A percentile compares a stretch with the other conserved stretches of the same genome.
Evolutionary conservation across 2,888 invertebrate genomes (phyloP).

Genomic region (Zelleria hepariella): DNA sequence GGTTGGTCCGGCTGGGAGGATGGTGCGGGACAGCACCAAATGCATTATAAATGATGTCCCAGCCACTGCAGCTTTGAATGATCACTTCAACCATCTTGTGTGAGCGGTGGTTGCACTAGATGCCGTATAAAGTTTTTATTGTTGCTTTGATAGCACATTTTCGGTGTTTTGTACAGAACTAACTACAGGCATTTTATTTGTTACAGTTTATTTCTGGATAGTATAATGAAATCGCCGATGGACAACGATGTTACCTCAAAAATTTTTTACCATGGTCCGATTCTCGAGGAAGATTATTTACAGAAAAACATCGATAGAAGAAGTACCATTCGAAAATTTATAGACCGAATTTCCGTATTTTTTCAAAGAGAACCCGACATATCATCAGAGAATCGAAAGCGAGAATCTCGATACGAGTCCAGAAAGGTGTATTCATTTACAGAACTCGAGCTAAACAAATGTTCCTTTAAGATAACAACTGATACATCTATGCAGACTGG

Average conservation of each 20-base stretch:
- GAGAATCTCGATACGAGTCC: slow-evolving; percentile 5
- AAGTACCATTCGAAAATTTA: not conserved
- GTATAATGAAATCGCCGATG: slow-evolving; percentile 52
- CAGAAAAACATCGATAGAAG: not conserved
- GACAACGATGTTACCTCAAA: slow-evolving; percentile 26
- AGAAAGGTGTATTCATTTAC: slow-evolving; percentile 34
- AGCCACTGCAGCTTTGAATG: too few relatives aligned
- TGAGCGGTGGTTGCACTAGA: too few relatives aligned
- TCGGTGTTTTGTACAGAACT: too few relatives aligned
- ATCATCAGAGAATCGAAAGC: not conserved
- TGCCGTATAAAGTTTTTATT: too few relatives aligned
- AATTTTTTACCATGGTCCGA: slow-evolving; percentile 20
- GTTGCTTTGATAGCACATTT: too few relatives aligned
- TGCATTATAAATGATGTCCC: too few relatives aligned
- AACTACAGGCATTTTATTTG: slow-evolving; percentile 5
- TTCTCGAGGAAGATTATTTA: slow-evolving; percentile 23
- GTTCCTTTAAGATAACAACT: slow-evolving; percentile 13
- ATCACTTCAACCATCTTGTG: too few relatives aligned
- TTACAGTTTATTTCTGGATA: slow-evolving; percentile 47
- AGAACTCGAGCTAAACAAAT: slow-evolving; percentile 38
- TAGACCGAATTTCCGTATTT: not conserved
- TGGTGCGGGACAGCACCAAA: too few relatives aligned
- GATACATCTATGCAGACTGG: slow-evolving; percentile 47
- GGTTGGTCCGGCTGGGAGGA: too few relatives aligned
- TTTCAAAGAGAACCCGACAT: not conserved